Base-by-base conservation (phyloP, 2,797 vertebrate genomes). In the Columba guinea region DNA sequence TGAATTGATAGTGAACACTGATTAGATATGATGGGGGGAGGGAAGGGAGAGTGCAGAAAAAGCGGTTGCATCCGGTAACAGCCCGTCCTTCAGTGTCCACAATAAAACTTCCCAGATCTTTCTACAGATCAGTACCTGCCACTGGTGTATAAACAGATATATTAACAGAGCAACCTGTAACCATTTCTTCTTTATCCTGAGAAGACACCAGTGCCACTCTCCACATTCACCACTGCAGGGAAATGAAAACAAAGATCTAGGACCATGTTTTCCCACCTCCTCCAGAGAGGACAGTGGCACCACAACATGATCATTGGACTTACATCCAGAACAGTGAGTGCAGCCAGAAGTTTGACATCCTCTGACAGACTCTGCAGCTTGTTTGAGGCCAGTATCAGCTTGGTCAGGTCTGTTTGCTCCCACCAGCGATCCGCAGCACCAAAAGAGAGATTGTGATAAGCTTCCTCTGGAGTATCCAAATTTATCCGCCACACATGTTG, bases 391-490 rank as follows among this genome's bases (percentile, higher is more conserved):
- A 99, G 97, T 51, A 99, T 98, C 41, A 99, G 97, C 94, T 99
- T 99, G 89, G 98, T 99, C 73, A 99, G 98, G 65, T 99, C 99
- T 0, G 98, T 99, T 95, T 99, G 99, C 46, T 99, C 99, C 99
- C 99, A 99, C 99, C 99, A 99, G 59, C 99, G 97, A 34, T 99
- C 99, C 1, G 97, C 97, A 2, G 97, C 97, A 52, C 97, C 97
- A 5, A 99, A 99, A 8, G 98, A 98, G 21, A 99, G 81, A 56
- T 98, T 98, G 76, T 98, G 98, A 58, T 98, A 94, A 2, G 98
- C 98, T 44, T 99, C 99, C 78, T 99, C 98, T 0, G 99, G 99
- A 0, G 98, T 91, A 96, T 99, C 99, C 53, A 98, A 2, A 77
- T 99, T 99, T 67, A 99, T 98, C 80, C 98, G 98, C 98, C 99